Evolutionary conservation across 2,888 invertebrate genomes (phyloP).

Genomic region (Leptinotarsa rubiginosa): DNA sequence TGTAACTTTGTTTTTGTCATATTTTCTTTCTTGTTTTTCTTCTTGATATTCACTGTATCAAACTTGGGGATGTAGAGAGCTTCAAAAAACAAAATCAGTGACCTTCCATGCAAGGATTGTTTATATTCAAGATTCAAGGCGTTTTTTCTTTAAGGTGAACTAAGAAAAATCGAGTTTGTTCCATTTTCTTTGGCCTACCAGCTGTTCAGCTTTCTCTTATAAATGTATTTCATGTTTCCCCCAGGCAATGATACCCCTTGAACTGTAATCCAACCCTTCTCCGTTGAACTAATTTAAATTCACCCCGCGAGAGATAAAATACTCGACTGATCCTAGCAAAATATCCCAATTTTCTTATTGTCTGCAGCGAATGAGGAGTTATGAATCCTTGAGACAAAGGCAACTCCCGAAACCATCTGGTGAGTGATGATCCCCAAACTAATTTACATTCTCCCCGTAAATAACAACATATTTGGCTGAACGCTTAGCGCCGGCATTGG

Average conservation of each 20-base stretch:
- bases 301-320: background rate
- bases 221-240: background rate
- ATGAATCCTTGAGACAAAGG: background rate
- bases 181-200: no score
- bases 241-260: background rate
- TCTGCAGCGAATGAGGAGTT: background rate
- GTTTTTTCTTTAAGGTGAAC: no score
- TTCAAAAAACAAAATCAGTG: no score
- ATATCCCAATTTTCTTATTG: background rate
- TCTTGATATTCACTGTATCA: no score
- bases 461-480: constrained; percentile 25
- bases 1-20: no score
- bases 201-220: no score
- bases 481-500: constrained; percentile 17
- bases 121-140: no score
- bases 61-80: no score
- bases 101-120: no score
- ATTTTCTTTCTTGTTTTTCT: no score
- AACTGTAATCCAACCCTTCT: background rate
- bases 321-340: background rate
- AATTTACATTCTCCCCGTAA: constrained; percentile 29
- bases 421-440: constrained; percentile 20
- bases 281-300: background rate
- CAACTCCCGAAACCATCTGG: constrained; percentile 2
- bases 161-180: no score